Percentiles rank a stretch among this genome's conserved stretches.
phyloP scores from a whole-genome alignment of 2,888 invertebrate species.

The Erebia ligea region DNA sequence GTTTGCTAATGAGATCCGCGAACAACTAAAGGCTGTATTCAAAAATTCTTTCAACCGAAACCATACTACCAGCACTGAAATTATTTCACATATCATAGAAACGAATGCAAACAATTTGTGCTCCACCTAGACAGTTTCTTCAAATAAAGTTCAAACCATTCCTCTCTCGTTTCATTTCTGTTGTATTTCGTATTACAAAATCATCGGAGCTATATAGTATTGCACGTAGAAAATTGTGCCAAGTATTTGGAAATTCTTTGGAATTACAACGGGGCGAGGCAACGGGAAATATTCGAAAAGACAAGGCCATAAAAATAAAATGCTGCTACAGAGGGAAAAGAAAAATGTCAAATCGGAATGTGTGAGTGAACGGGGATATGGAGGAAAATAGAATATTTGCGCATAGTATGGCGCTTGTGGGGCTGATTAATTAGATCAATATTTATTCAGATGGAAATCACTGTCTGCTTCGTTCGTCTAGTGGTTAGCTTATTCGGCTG shows the following conservation, averaged over 20 bases:
- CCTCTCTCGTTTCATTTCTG: conserved; percentile 46
- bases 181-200: conserved; percentile 48
- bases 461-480: too few species aligned
- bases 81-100: conserved; percentile 53
- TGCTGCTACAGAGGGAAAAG: conserved; percentile 56
- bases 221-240: conserved; percentile 50
- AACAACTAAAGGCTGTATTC: conserved; percentile 58
- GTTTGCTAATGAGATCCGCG: conserved; percentile 62
- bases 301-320: conserved; percentile 70
- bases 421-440: conserved; percentile 18
- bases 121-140: conserved; percentile 39
- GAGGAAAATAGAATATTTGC: conserved; percentile 42
- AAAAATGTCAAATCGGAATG: conserved; percentile 63
- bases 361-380: conserved; percentile 59
- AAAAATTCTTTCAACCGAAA: conserved; percentile 49
- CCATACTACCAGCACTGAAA: conserved; percentile 42
- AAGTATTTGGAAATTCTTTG: conserved; percentile 60
- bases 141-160: conserved; percentile 46
- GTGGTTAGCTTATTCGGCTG: too few species aligned
- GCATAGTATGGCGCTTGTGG: conserved; percentile 11
- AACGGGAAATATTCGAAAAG: conserved; percentile 63
- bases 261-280: conserved; percentile 56
- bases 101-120: conserved; percentile 39
- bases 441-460: conserved; percentile 13
- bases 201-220: conserved; percentile 45